Base-by-base conservation (phyloP, 2,888 invertebrate genomes). In the Deroplatys truncata region DNA sequence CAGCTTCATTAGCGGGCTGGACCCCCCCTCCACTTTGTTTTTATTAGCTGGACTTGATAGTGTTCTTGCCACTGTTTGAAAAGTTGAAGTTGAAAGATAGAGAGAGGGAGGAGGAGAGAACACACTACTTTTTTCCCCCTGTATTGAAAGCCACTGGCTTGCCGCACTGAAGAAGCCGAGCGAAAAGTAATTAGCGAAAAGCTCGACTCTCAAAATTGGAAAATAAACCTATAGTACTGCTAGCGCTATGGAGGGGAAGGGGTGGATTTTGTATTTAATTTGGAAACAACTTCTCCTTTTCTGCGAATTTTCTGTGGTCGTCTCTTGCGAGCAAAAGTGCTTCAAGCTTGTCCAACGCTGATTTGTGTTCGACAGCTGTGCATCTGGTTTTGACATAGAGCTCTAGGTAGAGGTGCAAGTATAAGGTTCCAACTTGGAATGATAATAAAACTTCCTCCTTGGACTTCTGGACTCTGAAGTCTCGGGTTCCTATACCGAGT, bases 231-330 rank as follows among this genome's bases (percentile, higher is more conserved):
- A 89, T 85, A 85, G 31, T n/a, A 28, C 84, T 85, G 85, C 72
- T 72, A 25, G 56, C 16, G 56, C 56, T 2, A 85, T 35, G 56
- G 84, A 85, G 88, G 43, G 87, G 82, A 29, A 49, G 82, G 88
- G 83, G 87, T 72, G 88, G 85, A 89, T 84, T 89, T 89, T 89
- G 85, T 89, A 89, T 89, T 89, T 89, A 89, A 89, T 89, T 89
- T 89, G 84, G 85, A 43, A 72, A 72, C 25, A 83, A 82, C 13
- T 35, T 28, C 84, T 49, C 88, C 43, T 31, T 83, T 29, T 56
- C 82, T 35, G 25, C 28, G 25, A 43, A 28, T 31, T 83, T 29
- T 56, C 82, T 35, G 25, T 49, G 25, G 56, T 72, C 56, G 20
- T 4, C 25, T 7, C 10, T 25, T 72, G 20, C 8, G 56, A 72